These are phyloP conservation scores for Limanda limanda DNA, from an alignment of 2,113 vertebrate species.

Conservation along the genomic window DNA sequence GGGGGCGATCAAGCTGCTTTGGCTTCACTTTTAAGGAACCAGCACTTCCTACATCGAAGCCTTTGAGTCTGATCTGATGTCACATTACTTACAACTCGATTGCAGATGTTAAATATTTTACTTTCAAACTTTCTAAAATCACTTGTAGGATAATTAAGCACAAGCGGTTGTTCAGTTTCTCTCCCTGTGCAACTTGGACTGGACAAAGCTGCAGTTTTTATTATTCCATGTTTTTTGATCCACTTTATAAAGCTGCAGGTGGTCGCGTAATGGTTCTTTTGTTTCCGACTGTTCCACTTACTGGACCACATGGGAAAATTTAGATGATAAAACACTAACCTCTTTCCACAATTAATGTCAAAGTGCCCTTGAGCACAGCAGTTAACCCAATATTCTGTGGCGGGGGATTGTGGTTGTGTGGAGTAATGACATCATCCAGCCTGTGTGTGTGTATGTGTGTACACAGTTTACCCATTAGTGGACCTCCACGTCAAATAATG, in stretches of 20 bases:
- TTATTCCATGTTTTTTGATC: conserved; percentile 46
- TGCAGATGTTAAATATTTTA: conserved; percentile 17
- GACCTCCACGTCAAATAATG: conserved; percentile 21
- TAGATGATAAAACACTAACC: conserved; percentile 65
- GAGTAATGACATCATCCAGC: conserved; percentile 43
- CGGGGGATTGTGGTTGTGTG: conserved; percentile 20
- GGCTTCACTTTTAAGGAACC: too few species aligned
- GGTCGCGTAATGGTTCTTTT: conserved; percentile 64
- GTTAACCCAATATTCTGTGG: conserved; percentile 55
- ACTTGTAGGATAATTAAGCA: conserved; percentile 20
- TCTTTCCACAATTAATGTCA: conserved; percentile 61
- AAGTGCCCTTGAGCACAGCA: conserved; percentile 72
- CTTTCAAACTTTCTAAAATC: conserved; percentile 1
- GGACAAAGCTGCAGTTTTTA: conserved; percentile 42
- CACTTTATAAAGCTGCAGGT: conserved; percentile 64
- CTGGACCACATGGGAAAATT: conserved; percentile 59
- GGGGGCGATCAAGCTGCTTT: too few species aligned
- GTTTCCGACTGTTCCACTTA: conserved; percentile 64
- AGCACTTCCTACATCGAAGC: too few species aligned
- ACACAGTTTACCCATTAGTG: not conserved
- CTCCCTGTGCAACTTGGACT: conserved; percentile 8
- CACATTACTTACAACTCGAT: not conserved
- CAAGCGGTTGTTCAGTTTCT: conserved; percentile 41
- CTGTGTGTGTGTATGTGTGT: not conserved
- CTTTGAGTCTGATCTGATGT: not conserved